Conservation (phyloP, 1,140 invertebrate genomes). For the Pseudomyrmex concolor region DNA sequence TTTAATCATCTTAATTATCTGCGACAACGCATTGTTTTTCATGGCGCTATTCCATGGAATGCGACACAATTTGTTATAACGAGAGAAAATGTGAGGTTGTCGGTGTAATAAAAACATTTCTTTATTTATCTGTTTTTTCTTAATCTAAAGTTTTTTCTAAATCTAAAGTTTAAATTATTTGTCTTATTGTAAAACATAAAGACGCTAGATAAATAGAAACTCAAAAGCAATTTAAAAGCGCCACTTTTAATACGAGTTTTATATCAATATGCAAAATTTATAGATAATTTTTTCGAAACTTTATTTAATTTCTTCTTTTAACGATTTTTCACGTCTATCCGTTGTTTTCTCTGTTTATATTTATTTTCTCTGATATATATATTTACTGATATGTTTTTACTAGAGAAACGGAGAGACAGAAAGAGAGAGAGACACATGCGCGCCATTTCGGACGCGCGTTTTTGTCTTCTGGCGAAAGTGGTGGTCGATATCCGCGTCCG, state of each 20-base stretch:
- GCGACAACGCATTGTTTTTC: slow-evolving; percentile 17
- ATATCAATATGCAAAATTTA: too few relatives aligned
- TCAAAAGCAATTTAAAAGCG: too few relatives aligned
- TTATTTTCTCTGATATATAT: neutral
- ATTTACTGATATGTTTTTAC: neutral
- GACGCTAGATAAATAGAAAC: too few relatives aligned
- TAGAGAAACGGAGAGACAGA: neutral
- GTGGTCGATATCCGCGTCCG: slow-evolving; percentile 72
- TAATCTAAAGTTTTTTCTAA: too few relatives aligned
- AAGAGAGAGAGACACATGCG: neutral
- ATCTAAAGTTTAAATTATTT: neutral
- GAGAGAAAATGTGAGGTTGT: neutral
- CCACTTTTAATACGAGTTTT: too few relatives aligned
- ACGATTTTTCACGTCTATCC: too few relatives aligned
- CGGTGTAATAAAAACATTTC: too few relatives aligned
- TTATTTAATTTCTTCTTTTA: too few relatives aligned
- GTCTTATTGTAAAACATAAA: too few relatives aligned
- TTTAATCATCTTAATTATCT: slow-evolving; percentile 65
- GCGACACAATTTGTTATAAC: neutral
- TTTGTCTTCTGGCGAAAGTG: slow-evolving; percentile 69
- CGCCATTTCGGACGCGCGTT: slow-evolving; percentile 49
- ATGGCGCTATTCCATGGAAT: neutral
- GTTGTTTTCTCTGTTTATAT: neutral
- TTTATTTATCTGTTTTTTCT: too few relatives aligned
- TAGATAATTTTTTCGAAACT: too few relatives aligned